These are phyloP conservation scores for Magallana gigas DNA, from an alignment of 1,140 invertebrate genomes.

Conservation along the genomic window DNA sequence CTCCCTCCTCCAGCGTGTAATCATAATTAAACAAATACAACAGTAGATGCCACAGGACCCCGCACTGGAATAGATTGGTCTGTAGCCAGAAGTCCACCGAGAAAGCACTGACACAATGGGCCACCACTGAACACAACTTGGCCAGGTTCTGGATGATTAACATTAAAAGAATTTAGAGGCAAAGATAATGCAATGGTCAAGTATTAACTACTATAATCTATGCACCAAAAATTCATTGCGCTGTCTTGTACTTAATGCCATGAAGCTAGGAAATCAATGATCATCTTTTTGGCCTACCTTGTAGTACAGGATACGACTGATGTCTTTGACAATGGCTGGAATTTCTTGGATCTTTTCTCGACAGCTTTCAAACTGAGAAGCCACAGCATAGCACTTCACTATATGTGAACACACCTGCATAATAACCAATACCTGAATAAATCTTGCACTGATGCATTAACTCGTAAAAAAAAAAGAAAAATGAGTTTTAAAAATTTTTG, in stretches of 20 bases:
- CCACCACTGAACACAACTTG: constrained; percentile 88
- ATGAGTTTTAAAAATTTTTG: too few species aligned
- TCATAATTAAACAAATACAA: constrained; percentile 97
- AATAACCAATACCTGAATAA: background rate
- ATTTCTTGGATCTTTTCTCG: constrained; percentile 90
- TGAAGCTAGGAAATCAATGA: too few species aligned
- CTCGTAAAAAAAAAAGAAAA: background rate
- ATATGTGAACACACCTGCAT: constrained; percentile 93
- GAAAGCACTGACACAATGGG: constrained; percentile 91
- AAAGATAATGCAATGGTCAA: too few species aligned
- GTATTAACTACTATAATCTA: too few species aligned
- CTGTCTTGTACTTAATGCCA: too few species aligned
- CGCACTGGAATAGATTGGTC: constrained; percentile 93
- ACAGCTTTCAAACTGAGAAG: constrained; percentile 95
- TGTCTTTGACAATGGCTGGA: constrained; percentile 91
- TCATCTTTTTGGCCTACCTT: constrained; percentile 77
- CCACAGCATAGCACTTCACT: constrained; percentile 94
- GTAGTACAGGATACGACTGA: constrained; percentile 93
- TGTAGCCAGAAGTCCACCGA: constrained; percentile 91
- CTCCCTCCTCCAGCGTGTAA: constrained; percentile 98
- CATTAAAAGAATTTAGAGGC: too few species aligned
- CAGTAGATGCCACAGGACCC: constrained; percentile 95
- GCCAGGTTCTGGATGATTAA: constrained; percentile 85
- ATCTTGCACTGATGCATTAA: background rate
- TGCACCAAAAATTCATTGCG: too few species aligned